Evolutionary conservation across 2,888 invertebrate species (phyloP).

Genomic region (Stenodema calcarata): DNA sequence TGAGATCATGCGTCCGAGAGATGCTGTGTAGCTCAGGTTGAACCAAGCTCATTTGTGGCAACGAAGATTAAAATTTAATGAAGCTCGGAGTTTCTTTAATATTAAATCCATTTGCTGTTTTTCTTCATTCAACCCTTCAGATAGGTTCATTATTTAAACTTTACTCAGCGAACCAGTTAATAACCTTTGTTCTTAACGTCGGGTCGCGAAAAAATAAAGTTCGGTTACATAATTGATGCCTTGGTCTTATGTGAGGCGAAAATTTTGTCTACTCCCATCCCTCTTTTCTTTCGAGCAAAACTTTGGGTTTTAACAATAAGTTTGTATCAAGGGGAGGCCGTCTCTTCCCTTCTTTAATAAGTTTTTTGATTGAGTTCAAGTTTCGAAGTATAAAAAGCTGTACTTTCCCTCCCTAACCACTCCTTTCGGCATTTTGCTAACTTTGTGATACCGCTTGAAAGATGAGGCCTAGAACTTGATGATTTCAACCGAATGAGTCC

Average conservation of each 20-base stretch:
- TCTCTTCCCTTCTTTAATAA: constrained; percentile 39
- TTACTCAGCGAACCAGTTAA: neutral
- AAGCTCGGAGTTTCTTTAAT: neutral
- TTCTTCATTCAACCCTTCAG: neutral
- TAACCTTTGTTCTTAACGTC: neutral
- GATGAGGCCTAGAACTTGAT: constrained; percentile 43
- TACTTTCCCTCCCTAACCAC: neutral
- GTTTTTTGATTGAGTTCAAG: constrained; percentile 47
- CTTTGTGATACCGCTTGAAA: constrained; percentile 41
- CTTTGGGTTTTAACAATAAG: constrained; percentile 39
- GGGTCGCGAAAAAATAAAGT: neutral
- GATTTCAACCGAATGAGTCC: constrained; percentile 40
- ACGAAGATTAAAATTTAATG: neutral
- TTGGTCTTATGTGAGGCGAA: constrained; percentile 21
- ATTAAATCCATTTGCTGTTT: neutral
- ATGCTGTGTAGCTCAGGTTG: too few relatives aligned
- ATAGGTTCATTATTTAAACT: constrained; percentile 13
- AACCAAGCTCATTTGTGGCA: neutral
- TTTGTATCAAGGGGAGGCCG: constrained; percentile 4
- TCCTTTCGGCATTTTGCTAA: constrained; percentile 22
- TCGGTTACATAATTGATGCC: constrained; percentile 19
- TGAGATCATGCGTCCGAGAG: too few relatives aligned
- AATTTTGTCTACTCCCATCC: neutral
- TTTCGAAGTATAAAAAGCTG: constrained; percentile 45
- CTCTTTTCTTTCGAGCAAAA: neutral